A percentile compares a stretch with the other conserved stretches of the same genome.
Evolutionary conservation across 35 echinoderm and acorn worm species (phyloP).

Genomic region (Heliocidaris erythrogramma): DNA sequence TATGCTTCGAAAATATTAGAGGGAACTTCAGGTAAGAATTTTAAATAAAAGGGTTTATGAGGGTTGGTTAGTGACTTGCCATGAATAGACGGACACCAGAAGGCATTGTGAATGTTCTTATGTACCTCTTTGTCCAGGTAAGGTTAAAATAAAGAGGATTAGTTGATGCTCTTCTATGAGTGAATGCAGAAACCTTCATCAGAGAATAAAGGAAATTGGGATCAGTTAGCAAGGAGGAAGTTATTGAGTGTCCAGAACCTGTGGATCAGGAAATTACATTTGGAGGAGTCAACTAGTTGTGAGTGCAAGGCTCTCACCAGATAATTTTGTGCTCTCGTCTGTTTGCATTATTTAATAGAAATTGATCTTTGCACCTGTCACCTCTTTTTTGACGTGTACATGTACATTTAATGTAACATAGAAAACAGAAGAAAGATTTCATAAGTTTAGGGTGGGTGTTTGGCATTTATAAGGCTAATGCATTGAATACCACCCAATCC

Average conservation of each 20-base stretch:
- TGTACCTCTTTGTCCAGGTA: not conserved
- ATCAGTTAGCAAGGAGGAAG: slow-evolving; percentile 15
- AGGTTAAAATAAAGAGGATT: not conserved
- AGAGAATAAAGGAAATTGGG: not conserved
- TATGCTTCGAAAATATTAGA: too few species aligned
- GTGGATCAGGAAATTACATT: slow-evolving; percentile 12
- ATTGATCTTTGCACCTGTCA: not conserved
- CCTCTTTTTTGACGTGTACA: too few species aligned
- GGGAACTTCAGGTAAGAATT: not conserved
- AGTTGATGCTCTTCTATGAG: not conserved
- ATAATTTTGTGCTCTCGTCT: not conserved
- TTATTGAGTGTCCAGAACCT: slow-evolving; percentile 14
- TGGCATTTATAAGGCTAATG: too few species aligned
- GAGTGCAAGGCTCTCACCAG: not conserved
- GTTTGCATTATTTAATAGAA: not conserved
- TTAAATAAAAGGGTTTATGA: not conserved
- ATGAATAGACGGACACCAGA: not conserved
- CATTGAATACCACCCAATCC: too few species aligned
- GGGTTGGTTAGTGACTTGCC: not conserved
- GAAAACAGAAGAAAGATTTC: too few species aligned
- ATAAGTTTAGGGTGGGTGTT: too few species aligned
- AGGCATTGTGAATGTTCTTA: not conserved
- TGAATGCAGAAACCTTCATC: slow-evolving; percentile 23
- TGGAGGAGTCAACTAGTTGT: not conserved
- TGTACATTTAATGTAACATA: too few species aligned